A percentile compares a stretch with the other conserved stretches of the same genome.
These are phyloP conservation scores for Hormaphis cornu DNA, from an alignment of 1,140 invertebrate species.

Conservation along the genomic window DNA sequence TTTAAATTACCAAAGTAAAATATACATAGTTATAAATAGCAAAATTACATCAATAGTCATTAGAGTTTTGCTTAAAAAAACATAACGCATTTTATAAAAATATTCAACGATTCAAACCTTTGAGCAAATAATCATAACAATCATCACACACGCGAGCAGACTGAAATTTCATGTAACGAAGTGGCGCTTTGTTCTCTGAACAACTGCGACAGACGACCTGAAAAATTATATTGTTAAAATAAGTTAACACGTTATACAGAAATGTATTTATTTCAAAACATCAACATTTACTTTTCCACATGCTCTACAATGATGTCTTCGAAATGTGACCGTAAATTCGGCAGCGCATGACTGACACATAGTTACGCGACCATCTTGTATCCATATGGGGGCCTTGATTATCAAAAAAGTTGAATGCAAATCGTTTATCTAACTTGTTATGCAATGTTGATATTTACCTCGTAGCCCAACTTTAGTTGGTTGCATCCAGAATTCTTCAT, in stretches of 20 bases:
- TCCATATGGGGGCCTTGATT: slow-evolving; percentile 53
- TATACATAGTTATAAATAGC: no score
- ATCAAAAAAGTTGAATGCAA: neutral
- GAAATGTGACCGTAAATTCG: slow-evolving; percentile 61
- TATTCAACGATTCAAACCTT: slow-evolving; percentile 36
- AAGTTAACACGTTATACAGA: neutral
- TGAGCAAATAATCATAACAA: slow-evolving; percentile 48
- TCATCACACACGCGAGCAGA: slow-evolving; percentile 51
- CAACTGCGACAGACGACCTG: slow-evolving; percentile 62
- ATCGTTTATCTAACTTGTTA: neutral
- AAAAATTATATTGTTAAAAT: slow-evolving; percentile 34
- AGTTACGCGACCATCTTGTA: slow-evolving; percentile 58
- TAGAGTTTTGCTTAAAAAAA: no score
- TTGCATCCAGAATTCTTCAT: slow-evolving; percentile 39
- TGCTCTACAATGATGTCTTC: slow-evolving; percentile 64
- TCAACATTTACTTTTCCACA: slow-evolving; percentile 56
- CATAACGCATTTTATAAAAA: neutral
- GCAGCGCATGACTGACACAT: slow-evolving; percentile 65
- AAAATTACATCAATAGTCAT: no score
- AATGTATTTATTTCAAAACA: slow-evolving; percentile 11
- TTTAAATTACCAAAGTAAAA: no score
- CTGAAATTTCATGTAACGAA: slow-evolving; percentile 55
- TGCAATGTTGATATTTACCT: neutral
- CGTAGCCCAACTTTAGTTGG: slow-evolving; percentile 16
- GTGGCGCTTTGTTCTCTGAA: slow-evolving; percentile 56